Evolutionary conservation across 2,888 invertebrate genomes (phyloP), one percentile per base, ranked within the genome.

Genomic region (Melanophora roralis): DNA sequence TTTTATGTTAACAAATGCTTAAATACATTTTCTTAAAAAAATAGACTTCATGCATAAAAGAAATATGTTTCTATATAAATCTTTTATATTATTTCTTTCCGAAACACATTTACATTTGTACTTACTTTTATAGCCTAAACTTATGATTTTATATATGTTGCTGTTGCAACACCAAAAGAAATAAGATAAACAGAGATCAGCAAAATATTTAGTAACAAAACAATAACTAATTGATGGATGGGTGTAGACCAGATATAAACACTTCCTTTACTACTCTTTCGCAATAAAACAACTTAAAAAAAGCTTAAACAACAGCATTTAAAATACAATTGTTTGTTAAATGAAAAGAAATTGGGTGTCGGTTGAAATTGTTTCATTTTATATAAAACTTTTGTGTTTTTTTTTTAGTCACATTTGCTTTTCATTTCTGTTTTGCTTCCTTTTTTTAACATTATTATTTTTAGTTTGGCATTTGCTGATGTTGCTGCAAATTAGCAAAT

Each of bases 231-330:
- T 53, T 76, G 76, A 76, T 76, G 49, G 59, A 71, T 75, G 79
- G 79, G 75, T 72, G 75, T 80, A 72, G 47, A 80, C 68, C 62
- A 68, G 75, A 45, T 62, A 55, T 43, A 72, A 80, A 67, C 75
- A 75, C 79, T 80, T 80, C 79, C 79, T 75, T 62, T 75, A 57
- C 64, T 45, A 23, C 49, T 57, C 3, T 53, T 32, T 55, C 36
- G 5, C 55, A 14, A 49, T 49, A 65, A 65, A 74, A 65, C 57
- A 65, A 49, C n/a, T n/a, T n/a, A n/a, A n/a, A 34, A 65, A 38
- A 38, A 60, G 8, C 34, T 60, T 32, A 40, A 64, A 36, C 32
- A 51, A 57, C 27, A 62, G 27, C 19, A 68, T 7, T 3, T 45
- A 47, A 62, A 75, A 62, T 69, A 47, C 38, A 69, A 69, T 76